These are phyloP conservation scores for Centropyge bicolor DNA, from an alignment of 2,797 vertebrate genomes.

Conservation along the genomic window DNA sequence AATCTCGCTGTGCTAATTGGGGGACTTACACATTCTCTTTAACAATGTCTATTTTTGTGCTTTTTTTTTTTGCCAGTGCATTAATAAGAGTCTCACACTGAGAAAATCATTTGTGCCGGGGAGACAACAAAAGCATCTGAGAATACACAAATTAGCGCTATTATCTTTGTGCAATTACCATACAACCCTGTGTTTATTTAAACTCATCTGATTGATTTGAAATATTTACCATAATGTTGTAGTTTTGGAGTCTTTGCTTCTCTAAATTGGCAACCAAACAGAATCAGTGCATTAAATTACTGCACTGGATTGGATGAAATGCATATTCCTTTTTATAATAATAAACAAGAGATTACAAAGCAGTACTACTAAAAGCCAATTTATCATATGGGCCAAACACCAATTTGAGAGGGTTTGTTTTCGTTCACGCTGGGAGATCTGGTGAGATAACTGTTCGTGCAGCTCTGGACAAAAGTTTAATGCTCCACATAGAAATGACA, in stretches of 20 bases:
- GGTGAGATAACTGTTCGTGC: constrained; percentile 27
- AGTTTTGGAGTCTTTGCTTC: constrained; percentile 63
- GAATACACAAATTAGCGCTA: constrained; percentile 84
- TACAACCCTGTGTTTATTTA: constrained; percentile 81
- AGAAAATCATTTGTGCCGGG: constrained; percentile 82
- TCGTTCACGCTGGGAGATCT: constrained; percentile 16
- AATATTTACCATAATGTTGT: constrained; percentile 83
- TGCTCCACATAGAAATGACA: constrained; percentile 3
- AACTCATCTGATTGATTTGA: constrained; percentile 78
- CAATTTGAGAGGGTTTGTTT: constrained; percentile 24
- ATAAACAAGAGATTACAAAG: constrained; percentile 40
- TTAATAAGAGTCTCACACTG: constrained; percentile 85
- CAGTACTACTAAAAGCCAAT: constrained; percentile 32
- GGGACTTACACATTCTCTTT: constrained; percentile 82
- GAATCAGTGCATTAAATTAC: constrained; percentile 74
- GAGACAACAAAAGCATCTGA: constrained; percentile 84
- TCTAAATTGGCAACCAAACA: constrained; percentile 72
- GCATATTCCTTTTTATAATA: constrained; percentile 37
- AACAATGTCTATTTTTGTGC: constrained; percentile 83
- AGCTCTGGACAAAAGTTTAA: constrained; percentile 25
- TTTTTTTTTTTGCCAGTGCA: constrained; percentile 72
- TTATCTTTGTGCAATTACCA: constrained; percentile 84
- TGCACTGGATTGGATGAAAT: constrained; percentile 59
- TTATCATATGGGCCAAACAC: constrained; percentile 30
- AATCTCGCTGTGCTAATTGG: constrained; percentile 85